Evolutionary conservation across 2,113 vertebrate species (phyloP), one percentile per base, ranked within the genome.

Genomic region (Mystacornis crossleyi): DNA sequence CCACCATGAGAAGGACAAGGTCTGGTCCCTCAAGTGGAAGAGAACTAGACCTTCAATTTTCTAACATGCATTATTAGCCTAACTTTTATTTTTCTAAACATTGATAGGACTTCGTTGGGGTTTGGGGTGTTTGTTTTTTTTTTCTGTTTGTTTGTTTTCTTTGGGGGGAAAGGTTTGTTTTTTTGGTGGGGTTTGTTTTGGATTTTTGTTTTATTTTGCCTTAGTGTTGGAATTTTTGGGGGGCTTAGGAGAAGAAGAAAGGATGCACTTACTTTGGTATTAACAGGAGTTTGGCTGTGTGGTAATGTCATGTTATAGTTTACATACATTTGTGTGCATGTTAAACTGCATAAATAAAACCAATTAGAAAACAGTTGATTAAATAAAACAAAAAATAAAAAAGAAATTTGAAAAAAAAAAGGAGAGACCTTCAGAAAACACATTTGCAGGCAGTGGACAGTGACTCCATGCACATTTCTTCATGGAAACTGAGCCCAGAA

Each of bases 141-240:
- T 18, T 9, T 47, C n/a, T 10, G 38, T 38, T 38, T 38, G 38
- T 38, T 9, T 18, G 4, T 64, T 84, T 47, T 2, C 4, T 20
- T 54, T 65, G 1, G 0, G n/a, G n/a, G n/a, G n/a, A n/a, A n/a
- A n/a, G n/a, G 8, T 16, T 25, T n/a, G 38, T 57, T 58, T 10
- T 9, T 18, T 9, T 47, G 4, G 10, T 38, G 14, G 14, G 4
- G 4, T 64, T 84, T 47, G 3, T 4, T 20, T 54, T 65, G 1
- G 0, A 12, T 25, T 40, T 75, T 47, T 73, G 12, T 23, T 36
- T 51, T 19, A 23, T 43, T 61, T 66, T 77, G 18, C 11, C 19
- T 61, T 81, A 10, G 14, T 60, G 9, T 6, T 53, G 31, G 24
- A 21, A n/a, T 19, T 75, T 70, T 61, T 33, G 3, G 4, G n/a